Evolutionary conservation across 2,113 vertebrate species (phyloP).

Genomic region (Heteronetta atricapilla): DNA sequence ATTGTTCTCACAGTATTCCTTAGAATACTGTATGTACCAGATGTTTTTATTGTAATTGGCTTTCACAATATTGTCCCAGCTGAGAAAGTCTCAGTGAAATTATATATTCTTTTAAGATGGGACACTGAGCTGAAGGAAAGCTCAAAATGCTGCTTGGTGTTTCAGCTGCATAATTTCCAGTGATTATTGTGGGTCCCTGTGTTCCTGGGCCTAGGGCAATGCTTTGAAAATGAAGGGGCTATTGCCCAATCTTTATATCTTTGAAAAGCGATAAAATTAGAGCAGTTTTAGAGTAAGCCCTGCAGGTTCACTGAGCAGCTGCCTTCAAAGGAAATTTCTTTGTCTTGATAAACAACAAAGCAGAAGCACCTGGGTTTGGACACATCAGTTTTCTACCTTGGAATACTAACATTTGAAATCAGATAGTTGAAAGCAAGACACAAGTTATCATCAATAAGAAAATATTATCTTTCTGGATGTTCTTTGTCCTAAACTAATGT

Average conservation of each 20-base stretch:
- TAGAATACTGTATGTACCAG: neutral
- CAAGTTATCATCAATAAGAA: neutral
- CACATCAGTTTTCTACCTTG: neutral
- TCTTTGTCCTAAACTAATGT: neutral
- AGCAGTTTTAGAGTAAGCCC: conserved; percentile 23
- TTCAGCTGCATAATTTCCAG: conserved; percentile 40
- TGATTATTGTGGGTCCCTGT: conserved; percentile 7
- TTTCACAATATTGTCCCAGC: neutral
- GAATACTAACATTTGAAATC: neutral
- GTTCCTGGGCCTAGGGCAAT: conserved; percentile 43
- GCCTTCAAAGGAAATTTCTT: conserved; percentile 58
- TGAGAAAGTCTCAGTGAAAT: conserved; percentile 3
- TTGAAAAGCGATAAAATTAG: conserved; percentile 54
- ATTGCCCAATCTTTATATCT: conserved; percentile 48
- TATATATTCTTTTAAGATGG: conserved; percentile 22
- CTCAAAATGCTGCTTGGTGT: neutral
- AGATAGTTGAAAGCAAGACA: neutral
- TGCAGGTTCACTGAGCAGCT: conserved; percentile 53
- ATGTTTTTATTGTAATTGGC: neutral
- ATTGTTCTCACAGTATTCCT: neutral
- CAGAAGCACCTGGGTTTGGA: conserved; percentile 22
- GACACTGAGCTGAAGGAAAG: neutral
- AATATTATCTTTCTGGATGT: neutral
- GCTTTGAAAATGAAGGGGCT: conserved; percentile 54
- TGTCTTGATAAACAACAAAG: neutral